phyloP scores from a whole-genome alignment of 2,113 vertebrate genomes.

The Clarias macrocephalus region DNA sequence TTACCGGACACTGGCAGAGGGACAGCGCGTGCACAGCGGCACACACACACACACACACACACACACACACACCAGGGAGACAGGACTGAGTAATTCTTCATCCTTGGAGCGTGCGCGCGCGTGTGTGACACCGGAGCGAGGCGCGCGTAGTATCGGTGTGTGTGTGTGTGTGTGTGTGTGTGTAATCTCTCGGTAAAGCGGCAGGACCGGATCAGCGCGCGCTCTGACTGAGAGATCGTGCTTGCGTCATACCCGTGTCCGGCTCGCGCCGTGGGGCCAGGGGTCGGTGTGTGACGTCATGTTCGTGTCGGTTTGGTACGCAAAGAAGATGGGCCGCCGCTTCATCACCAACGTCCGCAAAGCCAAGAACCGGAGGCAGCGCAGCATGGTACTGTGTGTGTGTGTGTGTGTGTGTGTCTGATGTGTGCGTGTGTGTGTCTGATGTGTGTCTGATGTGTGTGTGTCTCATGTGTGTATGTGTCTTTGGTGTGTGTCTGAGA shows the following conservation, averaged over 20 bases:
- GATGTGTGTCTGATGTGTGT: slow-evolving; percentile 12
- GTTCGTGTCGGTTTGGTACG: slow-evolving; percentile 81
- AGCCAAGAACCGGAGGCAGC: slow-evolving; percentile 74
- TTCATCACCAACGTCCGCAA: slow-evolving; percentile 76
- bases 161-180: background rate
- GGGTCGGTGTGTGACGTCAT: slow-evolving; percentile 61
- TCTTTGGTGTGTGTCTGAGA: background rate
- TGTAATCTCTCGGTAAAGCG: background rate
- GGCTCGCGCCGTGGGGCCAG: slow-evolving; percentile 6
- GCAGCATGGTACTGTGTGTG: slow-evolving; percentile 61
- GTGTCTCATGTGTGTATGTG: slow-evolving; percentile 4
- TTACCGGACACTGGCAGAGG: background rate
- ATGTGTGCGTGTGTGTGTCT: slow-evolving; percentile 13
- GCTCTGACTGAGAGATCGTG: background rate
- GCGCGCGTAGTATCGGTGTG: background rate
- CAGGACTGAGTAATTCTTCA: background rate
- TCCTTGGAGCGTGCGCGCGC: background rate
- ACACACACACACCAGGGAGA: background rate
- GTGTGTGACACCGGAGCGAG: background rate
- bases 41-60: background rate
- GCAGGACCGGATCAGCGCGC: background rate
- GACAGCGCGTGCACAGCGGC: background rate
- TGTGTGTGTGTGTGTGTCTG: background rate
- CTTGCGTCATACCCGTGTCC: slow-evolving; percentile 23
- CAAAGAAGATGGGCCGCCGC: slow-evolving; percentile 75